Base-by-base conservation (phyloP, 2,797 vertebrate species). In the Oceanodroma leucorhoa region DNA sequence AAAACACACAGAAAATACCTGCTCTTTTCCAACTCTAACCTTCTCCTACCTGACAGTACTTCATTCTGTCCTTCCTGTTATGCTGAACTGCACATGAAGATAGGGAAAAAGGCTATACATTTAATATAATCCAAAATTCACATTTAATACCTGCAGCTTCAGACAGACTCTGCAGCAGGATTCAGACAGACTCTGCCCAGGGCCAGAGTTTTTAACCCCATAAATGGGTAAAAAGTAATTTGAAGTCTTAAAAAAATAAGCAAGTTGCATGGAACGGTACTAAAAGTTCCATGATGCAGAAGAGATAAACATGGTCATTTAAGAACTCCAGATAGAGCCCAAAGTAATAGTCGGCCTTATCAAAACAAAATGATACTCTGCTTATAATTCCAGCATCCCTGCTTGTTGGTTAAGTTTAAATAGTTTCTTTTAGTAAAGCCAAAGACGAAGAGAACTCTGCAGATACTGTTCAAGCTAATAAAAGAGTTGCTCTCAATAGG, bases 361-460 rank as follows among this genome's bases (percentile, higher is more conserved):
- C 97, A 96, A 93, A 96, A 95, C 89, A 95, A 97, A 96, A 96
- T 91, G 96, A 97, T 98, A 92, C 93, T 95, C 67, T 92, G 81
- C 87, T 94, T 93, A 72, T 67, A 96, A 93, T 96, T 97, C 95
- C 96, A 95, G 94, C 88, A 97, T 96, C 95, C 87, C 85, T 95
- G 93, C 51, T 73, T 83, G 93, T 54, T 95, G 83, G 96, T 97
- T 93, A 93, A 87, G 90, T 97, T 97, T 98, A 98, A 98, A 98
- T 97, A 96, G 96, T 85, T 97, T 97, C 97, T 98, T 98, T 97
- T 96, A 97, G 95, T 45, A 94, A 91, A 94, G 96, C 96, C 96
- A 98, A 92, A 96, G 95, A 86, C 84, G 54, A 87, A 78, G 88
- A 96, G 89, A 97, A 96, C 76, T 90, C 86, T 87, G 84, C 89